Evolutionary conservation across 2,888 invertebrate species (phyloP), one percentile per base, ranked within the genome.

Genomic region (Tipula helvola): DNA sequence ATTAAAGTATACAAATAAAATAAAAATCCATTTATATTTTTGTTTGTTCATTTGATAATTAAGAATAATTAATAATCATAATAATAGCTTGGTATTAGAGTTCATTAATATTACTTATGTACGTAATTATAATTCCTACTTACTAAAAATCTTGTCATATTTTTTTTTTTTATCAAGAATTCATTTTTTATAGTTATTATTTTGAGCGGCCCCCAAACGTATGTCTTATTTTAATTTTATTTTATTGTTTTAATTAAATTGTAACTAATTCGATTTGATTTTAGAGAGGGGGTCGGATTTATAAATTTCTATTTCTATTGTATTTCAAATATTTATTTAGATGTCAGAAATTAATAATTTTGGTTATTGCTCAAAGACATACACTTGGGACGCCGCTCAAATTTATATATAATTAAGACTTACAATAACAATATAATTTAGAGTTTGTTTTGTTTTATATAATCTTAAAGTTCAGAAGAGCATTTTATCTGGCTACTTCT

Each of bases 51-150:
- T 86, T 86, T 86, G n/a, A 52, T 71, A 39, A 85, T 42, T 85
- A 85, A 42, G 39, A 42, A 42, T 85, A 42, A 85, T 41, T 8
- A 42, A 42, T 85, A 42, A 85, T 41, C 16, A 88, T 88, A 87
- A 88, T 88, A 87, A 88, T 88, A 88, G 88, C 87, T 87, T 88
- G 87, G 88, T 88, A 88, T 88, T 88, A 88, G 87, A 87, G 88
- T 88, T 88, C 88, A 88, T 88, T 88, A 88, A 88, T 88, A 88
- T 88, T 88, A 88, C 87, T 87, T 88, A 87, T 88, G 88, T 88
- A 88, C 88, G 88, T 88, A 88, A 88, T 88, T 88, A 88, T 88
- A 88, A 87, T 88, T 87, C 88, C 88, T 88, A 88, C 88, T 87
- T 87, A 83, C 88, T 88, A 88, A 88, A 87, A 86, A 87, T 18